Percentiles rank a stretch among this genome's conserved stretches.
These are phyloP conservation scores for Pycnomerus fuliginosus DNA, from an alignment of 2,888 invertebrate species.

Conservation along the genomic window DNA sequence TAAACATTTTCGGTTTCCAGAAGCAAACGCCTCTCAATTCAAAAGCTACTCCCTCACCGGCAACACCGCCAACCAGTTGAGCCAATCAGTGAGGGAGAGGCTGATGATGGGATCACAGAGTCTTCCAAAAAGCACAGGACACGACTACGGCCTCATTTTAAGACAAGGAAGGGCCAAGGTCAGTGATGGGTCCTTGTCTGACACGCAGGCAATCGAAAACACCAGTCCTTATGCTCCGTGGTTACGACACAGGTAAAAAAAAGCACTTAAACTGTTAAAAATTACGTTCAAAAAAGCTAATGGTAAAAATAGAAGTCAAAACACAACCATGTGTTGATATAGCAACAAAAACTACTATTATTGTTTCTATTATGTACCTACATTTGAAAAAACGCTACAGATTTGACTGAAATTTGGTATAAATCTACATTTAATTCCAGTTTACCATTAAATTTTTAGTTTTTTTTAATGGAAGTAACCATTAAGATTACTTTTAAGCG, in stretches of 20 bases:
- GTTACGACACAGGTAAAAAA: slow-evolving; percentile 73
- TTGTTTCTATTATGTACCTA: too few relatives aligned
- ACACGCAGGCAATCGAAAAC: slow-evolving; percentile 81
- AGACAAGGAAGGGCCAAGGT: slow-evolving; percentile 49
- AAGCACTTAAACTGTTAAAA: neutral
- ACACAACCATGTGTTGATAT: too few relatives aligned
- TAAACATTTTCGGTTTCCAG: too few relatives aligned
- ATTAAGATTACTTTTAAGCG: neutral
- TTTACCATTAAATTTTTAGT: too few relatives aligned
- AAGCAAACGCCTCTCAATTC: slow-evolving; percentile 73
- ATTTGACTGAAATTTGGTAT: too few relatives aligned
- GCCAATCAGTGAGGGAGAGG: slow-evolving; percentile 82
- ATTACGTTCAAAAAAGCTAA: neutral
- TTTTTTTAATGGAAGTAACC: slow-evolving; percentile 2
- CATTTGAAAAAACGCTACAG: too few relatives aligned
- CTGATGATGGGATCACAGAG: slow-evolving; percentile 84
- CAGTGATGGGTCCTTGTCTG: slow-evolving; percentile 81
- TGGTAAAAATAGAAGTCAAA: too few relatives aligned
- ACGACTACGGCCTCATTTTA: slow-evolving; percentile 50
- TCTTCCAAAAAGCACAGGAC: slow-evolving; percentile 65
- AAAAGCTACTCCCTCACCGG: slow-evolving; percentile 85
- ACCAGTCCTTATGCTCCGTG: slow-evolving; percentile 83
- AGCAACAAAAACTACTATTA: too few relatives aligned
- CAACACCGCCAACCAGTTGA: slow-evolving; percentile 81
- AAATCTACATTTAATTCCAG: too few relatives aligned